These are phyloP conservation scores for Epizoanthus scotinus DNA, from an alignment of 92 coral and sea anemone species.

Conservation along the genomic window DNA sequence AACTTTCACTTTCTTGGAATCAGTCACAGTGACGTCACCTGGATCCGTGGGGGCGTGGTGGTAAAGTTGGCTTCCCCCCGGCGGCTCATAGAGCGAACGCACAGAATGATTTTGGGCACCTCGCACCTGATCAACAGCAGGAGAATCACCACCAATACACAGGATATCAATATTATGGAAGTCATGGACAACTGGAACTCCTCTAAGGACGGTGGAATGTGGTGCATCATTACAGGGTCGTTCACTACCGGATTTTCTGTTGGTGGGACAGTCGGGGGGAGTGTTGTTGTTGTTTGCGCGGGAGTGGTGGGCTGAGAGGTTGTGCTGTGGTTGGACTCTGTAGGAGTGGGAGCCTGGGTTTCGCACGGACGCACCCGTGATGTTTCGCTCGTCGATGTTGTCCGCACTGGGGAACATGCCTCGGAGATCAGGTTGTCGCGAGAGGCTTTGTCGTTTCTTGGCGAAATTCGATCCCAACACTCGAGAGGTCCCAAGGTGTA, in stretches of 20 bases:
- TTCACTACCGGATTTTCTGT: not conserved
- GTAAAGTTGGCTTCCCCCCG: slow-evolving; percentile 59
- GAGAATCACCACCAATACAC: slow-evolving; percentile 62
- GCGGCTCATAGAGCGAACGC: slow-evolving; percentile 76
- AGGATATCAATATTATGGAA: slow-evolving; percentile 64
- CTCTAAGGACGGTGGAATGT: slow-evolving; percentile 14
- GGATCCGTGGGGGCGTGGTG: slow-evolving; percentile 15
- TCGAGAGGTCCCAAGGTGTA: slow-evolving; percentile 87
- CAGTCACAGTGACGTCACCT: slow-evolving; percentile 7
- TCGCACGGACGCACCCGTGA: not conserved
- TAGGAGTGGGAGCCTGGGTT: not conserved
- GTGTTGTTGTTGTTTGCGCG: not conserved
- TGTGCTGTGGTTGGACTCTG: not conserved
- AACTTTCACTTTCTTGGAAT: not conserved
- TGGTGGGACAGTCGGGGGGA: not conserved
- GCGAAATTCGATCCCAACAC: slow-evolving; percentile 71
- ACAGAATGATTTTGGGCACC: slow-evolving; percentile 66
- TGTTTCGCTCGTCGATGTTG: not conserved
- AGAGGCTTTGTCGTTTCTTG: slow-evolving; percentile 12
- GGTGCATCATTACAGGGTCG: not conserved
- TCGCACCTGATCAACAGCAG: slow-evolving; percentile 63
- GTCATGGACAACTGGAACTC: slow-evolving; percentile 52
- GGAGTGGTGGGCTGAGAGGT: not conserved
- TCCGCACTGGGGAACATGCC: slow-evolving; percentile 46
- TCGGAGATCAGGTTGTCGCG: slow-evolving; percentile 29